These are phyloP conservation scores for Cantharis rustica DNA, from an alignment of 2,888 invertebrate genomes.

Conservation along the genomic window DNA sequence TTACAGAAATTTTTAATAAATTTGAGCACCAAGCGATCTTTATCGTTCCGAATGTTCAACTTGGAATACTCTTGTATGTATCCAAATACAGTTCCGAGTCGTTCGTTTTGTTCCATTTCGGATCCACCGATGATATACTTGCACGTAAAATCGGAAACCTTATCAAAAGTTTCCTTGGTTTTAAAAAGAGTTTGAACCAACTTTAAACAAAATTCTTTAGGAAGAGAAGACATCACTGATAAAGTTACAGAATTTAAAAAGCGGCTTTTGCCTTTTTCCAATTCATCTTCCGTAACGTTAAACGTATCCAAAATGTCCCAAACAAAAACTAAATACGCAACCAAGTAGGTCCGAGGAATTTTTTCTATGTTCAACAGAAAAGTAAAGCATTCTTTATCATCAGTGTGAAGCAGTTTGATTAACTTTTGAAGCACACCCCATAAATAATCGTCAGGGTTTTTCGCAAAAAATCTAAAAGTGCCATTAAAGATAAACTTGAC, in stretches of 20 bases:
- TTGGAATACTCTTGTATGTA: not conserved
- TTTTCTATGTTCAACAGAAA: slow-evolving; percentile 4
- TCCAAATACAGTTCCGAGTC: not conserved
- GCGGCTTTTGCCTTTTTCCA: not conserved
- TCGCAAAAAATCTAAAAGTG: slow-evolving; percentile 5
- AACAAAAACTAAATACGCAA: not conserved
- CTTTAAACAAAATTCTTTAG: slow-evolving; percentile 1
- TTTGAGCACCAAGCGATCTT: not conserved
- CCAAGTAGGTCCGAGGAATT: not conserved
- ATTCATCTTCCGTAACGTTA: not conserved
- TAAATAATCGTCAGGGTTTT: slow-evolving; percentile 11
- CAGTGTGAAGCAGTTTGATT: not conserved
- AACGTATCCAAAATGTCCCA: not conserved
- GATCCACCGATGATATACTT: not conserved
- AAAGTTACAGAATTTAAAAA: not conserved
- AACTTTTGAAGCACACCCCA: slow-evolving; percentile 5
- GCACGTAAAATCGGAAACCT: slow-evolving; percentile 2
- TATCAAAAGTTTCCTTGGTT: not conserved
- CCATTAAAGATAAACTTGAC: slow-evolving; percentile 15
- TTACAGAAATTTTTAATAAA: not conserved
- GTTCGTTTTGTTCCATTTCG: not conserved
- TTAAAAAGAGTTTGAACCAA: slow-evolving; percentile 3
- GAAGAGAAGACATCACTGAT: not conserved
- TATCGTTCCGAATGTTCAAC: not conserved
- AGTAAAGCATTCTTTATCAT: slow-evolving; percentile 14